Percentiles rank a stretch among this genome's conserved stretches.
phyloP scores from a whole-genome alignment of 2,888 invertebrate species.

The Ornithoptera alexandrae region DNA sequence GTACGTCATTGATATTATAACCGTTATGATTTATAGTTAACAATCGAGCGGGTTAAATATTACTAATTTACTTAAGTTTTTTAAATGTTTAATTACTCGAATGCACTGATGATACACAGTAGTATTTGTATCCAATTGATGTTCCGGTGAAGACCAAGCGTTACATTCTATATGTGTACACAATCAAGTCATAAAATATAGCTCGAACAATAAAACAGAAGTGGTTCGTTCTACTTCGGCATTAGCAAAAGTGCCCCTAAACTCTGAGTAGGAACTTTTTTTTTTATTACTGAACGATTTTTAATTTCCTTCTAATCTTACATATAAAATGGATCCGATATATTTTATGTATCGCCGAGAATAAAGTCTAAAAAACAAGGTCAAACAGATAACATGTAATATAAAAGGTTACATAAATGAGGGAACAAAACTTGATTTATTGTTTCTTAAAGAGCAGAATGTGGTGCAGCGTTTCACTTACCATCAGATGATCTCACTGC shows the following conservation, averaged over 20 bases:
- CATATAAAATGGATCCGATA: slow-evolving; percentile 31
- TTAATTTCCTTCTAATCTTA: slow-evolving; percentile 62
- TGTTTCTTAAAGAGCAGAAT: too few species aligned
- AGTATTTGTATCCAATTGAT: not conserved
- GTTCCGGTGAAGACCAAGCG: slow-evolving; percentile 36
- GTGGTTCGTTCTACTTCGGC: slow-evolving; percentile 71
- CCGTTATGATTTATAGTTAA: too few species aligned
- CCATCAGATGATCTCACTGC: too few species aligned
- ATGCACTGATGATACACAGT: not conserved
- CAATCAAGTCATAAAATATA: slow-evolving; percentile 79
- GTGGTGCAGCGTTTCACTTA: too few species aligned
- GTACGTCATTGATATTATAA: too few species aligned
- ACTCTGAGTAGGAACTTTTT: slow-evolving; percentile 66
- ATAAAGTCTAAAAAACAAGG: too few species aligned
- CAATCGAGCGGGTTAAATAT: too few species aligned
- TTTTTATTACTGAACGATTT: slow-evolving; percentile 62
- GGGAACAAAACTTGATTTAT: too few species aligned
- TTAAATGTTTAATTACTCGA: too few species aligned
- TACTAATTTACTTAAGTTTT: too few species aligned
- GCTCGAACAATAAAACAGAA: slow-evolving; percentile 79
- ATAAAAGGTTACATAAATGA: too few species aligned
- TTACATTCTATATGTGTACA: slow-evolving; percentile 72
- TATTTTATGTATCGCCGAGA: not conserved
- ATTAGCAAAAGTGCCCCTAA: slow-evolving; percentile 68
- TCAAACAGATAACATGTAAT: too few species aligned